phyloP scores from a whole-genome alignment of 2,797 vertebrate species.

The Chromis chromis region DNA sequence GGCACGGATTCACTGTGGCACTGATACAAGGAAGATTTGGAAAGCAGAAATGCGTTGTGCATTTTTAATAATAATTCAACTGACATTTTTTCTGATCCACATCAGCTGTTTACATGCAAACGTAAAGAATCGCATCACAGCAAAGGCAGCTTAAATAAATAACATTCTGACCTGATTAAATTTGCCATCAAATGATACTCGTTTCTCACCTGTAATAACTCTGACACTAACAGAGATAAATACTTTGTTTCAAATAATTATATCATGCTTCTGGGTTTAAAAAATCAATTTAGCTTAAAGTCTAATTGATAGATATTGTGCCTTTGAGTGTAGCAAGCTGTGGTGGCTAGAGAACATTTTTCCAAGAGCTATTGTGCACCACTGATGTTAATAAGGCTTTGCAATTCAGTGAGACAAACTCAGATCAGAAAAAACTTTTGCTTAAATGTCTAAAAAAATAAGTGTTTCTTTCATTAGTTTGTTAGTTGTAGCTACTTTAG shows the following conservation, averaged over 20 bases:
- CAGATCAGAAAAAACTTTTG: neutral
- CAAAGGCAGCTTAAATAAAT: neutral
- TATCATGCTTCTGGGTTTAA: neutral
- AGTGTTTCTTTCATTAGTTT: neutral
- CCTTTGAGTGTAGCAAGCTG: neutral
- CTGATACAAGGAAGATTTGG: constrained; percentile 13
- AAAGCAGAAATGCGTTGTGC: constrained; percentile 1
- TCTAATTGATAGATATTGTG: neutral
- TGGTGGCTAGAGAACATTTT: too few relatives aligned
- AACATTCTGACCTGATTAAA: constrained; percentile 8
- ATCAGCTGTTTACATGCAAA: constrained; percentile 8
- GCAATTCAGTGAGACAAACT: neutral
- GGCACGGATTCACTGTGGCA: constrained; percentile 29
- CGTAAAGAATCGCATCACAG: neutral
- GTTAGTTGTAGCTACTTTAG: neutral
- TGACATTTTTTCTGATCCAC: neutral
- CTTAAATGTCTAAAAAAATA: neutral
- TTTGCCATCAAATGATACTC: neutral
- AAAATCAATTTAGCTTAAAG: neutral
- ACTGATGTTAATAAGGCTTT: neutral
- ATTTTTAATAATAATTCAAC: constrained; percentile 26
- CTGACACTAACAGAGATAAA: constrained; percentile 2
- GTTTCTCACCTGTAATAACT: neutral
- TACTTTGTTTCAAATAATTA: neutral
- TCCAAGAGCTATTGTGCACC: neutral